Conservation (phyloP, 1,140 invertebrate genomes). For the Anastrepha obliqua region DNA sequence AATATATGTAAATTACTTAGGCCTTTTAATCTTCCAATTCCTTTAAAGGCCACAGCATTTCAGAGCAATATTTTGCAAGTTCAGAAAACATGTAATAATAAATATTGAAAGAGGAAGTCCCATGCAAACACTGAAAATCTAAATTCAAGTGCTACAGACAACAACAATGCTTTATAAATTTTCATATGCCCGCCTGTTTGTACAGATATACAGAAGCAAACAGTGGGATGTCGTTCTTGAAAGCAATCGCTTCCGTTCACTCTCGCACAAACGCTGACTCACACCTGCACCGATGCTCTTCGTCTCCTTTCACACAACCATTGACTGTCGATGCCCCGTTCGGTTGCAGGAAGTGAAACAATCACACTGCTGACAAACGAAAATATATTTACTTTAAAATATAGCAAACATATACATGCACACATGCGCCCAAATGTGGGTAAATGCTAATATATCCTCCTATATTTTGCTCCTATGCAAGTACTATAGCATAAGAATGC, state of each 20-base stretch:
- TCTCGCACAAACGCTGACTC: background rate
- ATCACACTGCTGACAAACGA: constrained; percentile 6
- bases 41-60: too few species aligned
- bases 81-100: background rate
- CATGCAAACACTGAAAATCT: background rate
- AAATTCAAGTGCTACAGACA: background rate
- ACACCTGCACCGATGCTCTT: background rate
- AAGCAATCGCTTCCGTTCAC: background rate
- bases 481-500: too few species aligned
- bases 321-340: background rate
- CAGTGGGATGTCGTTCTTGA: background rate
- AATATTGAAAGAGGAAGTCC: background rate
- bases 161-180: too few species aligned
- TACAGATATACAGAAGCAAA: background rate
- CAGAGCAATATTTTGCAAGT: too few species aligned
- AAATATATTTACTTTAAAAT: background rate
- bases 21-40: too few species aligned
- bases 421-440: background rate
- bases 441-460: too few species aligned
- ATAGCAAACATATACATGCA: background rate
- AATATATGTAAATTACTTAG: too few species aligned
- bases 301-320: background rate
- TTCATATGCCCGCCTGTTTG: too few species aligned
- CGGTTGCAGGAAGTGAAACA: background rate
- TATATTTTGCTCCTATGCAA: too few species aligned